Base-by-base conservation (phyloP, 2,888 invertebrate genomes). In the Dyspetes luteomarginatus region DNA sequence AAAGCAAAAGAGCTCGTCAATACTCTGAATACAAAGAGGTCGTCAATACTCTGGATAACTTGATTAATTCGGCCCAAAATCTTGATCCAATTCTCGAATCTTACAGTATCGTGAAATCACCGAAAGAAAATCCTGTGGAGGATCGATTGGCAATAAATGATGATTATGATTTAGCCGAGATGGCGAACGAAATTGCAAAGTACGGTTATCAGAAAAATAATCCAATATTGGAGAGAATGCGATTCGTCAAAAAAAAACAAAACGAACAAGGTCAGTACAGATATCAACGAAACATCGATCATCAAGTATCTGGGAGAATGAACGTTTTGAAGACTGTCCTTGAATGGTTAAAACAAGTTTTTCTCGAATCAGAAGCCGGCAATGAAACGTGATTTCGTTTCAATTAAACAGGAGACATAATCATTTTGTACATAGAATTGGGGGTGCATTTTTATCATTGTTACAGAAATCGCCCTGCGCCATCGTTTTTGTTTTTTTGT, bases 151-250 rank as follows among this genome's bases (percentile, higher is more conserved):
- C 43, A 4, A 58, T 60, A 0, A 28, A 30, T 2, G 15, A 55
- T 7, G 64, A 62, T n/a, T 50, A 72, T 28, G 60, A 73, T 52
- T 22, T 73, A 0, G 28, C 26, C 5, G 28, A 24, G n/a, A 43
- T 69, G 17, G 58, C 26, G 0, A 65, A 76, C 22, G 74, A 80
- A 48, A 50, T 56, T 12, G 50, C 62, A 4, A 68, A 45, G 15
- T 83, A 79, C 50, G 82, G 65, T 19, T 81, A 82, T 58, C 82
- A 82, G 22, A 65, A 36, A 30, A 68, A 82, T 17, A 85, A 84
- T 80, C 83, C 81, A 1, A 82, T 85, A 15, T 64, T 78, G 17
- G 62, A 79, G 5, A 69, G 81, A 24, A 81, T 82, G 36, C 50
- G 65, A 58, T 72, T 62, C 19, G 78, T 81, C 26, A 81, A 77